Conservation (phyloP, 2,888 invertebrate species). For the Elmis aenea region DNA sequence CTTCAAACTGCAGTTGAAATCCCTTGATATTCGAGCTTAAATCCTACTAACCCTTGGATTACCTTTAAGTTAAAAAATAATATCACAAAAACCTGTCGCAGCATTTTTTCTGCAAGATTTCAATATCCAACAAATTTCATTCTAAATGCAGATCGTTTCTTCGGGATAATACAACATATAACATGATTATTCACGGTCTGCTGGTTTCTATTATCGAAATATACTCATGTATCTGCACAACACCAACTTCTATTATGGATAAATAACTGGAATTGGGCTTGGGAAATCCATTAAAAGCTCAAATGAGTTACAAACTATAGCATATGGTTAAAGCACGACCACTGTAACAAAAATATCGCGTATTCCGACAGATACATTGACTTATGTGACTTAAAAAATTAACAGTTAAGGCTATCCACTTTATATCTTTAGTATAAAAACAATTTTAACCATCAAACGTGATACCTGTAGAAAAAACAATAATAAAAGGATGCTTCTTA, state of each 20-base stretch:
- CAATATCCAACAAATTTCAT: slow-evolving; percentile 30
- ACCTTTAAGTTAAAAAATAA: too few species aligned
- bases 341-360: too few species aligned
- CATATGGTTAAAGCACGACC: not conserved
- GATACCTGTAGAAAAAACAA: too few species aligned
- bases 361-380: too few species aligned
- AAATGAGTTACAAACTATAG: slow-evolving; percentile 14
- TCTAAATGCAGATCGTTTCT: slow-evolving; percentile 28
- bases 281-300: slow-evolving; percentile 27
- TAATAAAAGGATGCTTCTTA: too few species aligned
- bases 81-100: slow-evolving; percentile 2
- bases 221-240: slow-evolving; percentile 23
- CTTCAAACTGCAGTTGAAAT: too few species aligned
- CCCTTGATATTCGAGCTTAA: too few species aligned
- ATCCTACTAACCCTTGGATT: too few species aligned
- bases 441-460: too few species aligned
- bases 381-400: too few species aligned
- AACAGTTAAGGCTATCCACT: too few species aligned
- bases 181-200: slow-evolving; percentile 34
- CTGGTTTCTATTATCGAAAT: slow-evolving; percentile 34
- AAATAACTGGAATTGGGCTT: slow-evolving; percentile 25
- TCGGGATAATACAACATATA: slow-evolving; percentile 29
- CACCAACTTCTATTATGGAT: slow-evolving; percentile 13
- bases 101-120: slow-evolving; percentile 14
- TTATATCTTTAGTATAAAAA: too few species aligned